phyloP scores from a whole-genome alignment of 2,797 vertebrate genomes.

The Salmo trutta region DNA sequence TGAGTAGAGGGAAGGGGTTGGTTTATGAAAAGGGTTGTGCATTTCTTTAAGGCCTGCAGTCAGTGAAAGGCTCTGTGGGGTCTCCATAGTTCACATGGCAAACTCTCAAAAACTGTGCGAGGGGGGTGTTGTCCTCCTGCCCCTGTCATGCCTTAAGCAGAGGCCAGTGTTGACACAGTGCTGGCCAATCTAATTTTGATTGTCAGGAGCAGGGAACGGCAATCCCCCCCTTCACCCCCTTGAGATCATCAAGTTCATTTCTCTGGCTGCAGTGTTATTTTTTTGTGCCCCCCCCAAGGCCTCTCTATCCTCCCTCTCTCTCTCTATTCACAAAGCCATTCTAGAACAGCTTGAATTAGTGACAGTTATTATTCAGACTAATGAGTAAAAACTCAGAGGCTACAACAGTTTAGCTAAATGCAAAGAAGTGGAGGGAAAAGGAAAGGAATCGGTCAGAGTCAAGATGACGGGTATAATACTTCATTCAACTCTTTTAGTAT shows the following conservation, averaged over 20 bases:
- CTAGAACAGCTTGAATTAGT: constrained; percentile 79
- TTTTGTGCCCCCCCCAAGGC: constrained; percentile 43
- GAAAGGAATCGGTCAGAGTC: constrained; percentile 25
- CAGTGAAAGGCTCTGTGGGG: constrained; percentile 82
- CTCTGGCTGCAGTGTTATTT: too few species aligned
- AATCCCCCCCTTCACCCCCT: constrained; percentile 58
- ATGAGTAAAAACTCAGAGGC: constrained; percentile 77
- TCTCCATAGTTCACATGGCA: constrained; percentile 83
- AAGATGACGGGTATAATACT: constrained; percentile 22
- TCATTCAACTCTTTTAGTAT: background rate
- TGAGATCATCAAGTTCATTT: constrained; percentile 83
- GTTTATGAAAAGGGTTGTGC: constrained; percentile 65
- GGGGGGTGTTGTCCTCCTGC: constrained; percentile 53
- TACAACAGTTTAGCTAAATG: constrained; percentile 64
- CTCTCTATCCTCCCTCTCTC: constrained; percentile 57
- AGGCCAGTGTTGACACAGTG: constrained; percentile 62
- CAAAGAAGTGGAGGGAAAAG: background rate
- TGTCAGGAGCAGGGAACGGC: constrained; percentile 74
- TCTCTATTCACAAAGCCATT: constrained; percentile 78
- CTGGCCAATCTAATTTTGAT: constrained; percentile 55
- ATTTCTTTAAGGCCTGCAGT: constrained; percentile 77
- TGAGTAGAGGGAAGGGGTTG: constrained; percentile 51
- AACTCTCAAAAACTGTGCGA: constrained; percentile 68
- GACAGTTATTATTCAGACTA: constrained; percentile 82
- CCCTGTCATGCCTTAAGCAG: constrained; percentile 73